These are phyloP conservation scores for Drosophila borealis DNA, from an alignment of 2,888 invertebrate species.

Conservation along the genomic window DNA sequence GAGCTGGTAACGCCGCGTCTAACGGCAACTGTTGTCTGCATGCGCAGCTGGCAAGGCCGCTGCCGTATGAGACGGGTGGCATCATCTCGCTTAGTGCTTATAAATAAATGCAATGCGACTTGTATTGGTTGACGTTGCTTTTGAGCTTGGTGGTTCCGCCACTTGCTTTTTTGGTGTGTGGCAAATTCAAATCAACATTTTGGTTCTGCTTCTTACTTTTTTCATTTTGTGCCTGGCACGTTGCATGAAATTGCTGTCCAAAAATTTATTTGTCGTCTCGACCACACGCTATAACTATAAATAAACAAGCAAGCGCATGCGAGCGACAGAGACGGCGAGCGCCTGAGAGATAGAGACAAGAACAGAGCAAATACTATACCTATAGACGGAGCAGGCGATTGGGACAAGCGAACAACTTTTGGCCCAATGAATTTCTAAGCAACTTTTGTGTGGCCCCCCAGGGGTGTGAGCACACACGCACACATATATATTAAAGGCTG, in stretches of 20 bases:
- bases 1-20: conserved; percentile 23
- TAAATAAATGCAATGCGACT: conserved; percentile 52
- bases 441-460: conserved; percentile 54
- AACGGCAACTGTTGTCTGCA: conserved; percentile 23
- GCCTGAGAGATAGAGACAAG: neutral
- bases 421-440: conserved; percentile 70
- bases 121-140: conserved; percentile 31
- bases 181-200: conserved; percentile 55
- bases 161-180: conserved; percentile 5
- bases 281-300: conserved; percentile 59
- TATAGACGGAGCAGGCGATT: conserved; percentile 8
- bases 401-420: conserved; percentile 39
- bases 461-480: conserved; percentile 14
- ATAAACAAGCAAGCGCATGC: conserved; percentile 45
- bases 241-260: conserved; percentile 64
- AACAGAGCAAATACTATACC: neutral
- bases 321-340: neutral
- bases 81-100: conserved; percentile 15
- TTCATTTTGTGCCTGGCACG: conserved; percentile 37
- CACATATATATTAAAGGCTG: neutral
- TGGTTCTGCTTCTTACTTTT: conserved; percentile 12
- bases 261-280: conserved; percentile 61
- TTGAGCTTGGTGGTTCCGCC: conserved; percentile 15
- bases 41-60: conserved; percentile 34
- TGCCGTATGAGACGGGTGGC: neutral